Conservation (phyloP, 2,888 invertebrate species). For the Glaucopsyche alexis region DNA sequence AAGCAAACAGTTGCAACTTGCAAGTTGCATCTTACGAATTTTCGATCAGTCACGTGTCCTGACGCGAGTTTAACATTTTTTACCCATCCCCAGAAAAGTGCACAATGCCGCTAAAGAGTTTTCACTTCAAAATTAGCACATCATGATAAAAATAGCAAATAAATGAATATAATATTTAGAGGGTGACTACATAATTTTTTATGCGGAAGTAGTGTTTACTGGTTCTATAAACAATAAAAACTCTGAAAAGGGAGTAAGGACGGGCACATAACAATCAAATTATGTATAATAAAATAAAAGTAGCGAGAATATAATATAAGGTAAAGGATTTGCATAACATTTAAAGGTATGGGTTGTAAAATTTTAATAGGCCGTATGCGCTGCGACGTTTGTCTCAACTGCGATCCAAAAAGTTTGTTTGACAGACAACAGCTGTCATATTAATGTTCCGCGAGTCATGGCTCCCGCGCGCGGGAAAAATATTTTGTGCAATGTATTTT, state of each 20-base stretch:
- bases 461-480: constrained; percentile 23
- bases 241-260: too few relatives aligned
- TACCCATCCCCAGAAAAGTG: too few relatives aligned
- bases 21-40: too few relatives aligned
- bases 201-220: background rate
- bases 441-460: constrained; percentile 25
- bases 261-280: background rate
- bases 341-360: background rate
- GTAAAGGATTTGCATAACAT: background rate
- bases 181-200: too few relatives aligned
- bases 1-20: too few relatives aligned
- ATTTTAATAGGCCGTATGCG: constrained; percentile 18
- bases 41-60: too few relatives aligned
- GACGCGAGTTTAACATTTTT: too few relatives aligned
- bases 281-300: background rate
- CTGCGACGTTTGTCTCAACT: background rate
- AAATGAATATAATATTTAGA: too few relatives aligned
- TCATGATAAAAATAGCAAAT: too few relatives aligned
- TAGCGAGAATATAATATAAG: background rate
- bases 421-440: constrained; percentile 30
- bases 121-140: too few relatives aligned
- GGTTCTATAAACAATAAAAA: too few relatives aligned
- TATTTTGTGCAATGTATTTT: constrained; percentile 48
- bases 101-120: too few relatives aligned
- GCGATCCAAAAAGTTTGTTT: constrained; percentile 25